A percentile compares a stretch with the other conserved stretches of the same genome.
Evolutionary conservation across 2,797 vertebrate species (phyloP).

Genomic region (Myripristis jacobus): DNA sequence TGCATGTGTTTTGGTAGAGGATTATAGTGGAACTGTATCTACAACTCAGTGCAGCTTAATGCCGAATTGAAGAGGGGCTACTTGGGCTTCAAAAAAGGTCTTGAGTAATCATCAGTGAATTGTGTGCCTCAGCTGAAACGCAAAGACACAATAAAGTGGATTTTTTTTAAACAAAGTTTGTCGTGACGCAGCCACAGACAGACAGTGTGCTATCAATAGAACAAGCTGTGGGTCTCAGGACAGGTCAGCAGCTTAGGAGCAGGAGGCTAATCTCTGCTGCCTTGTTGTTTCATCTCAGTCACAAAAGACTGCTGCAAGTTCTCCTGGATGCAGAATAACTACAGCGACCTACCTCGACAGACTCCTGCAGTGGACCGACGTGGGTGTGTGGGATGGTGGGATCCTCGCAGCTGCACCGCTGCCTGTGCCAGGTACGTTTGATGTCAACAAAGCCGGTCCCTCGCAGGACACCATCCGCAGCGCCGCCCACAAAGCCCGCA

Average conservation of each 20-base stretch:
- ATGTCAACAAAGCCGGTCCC: conserved; percentile 48
- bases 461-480: conserved; percentile 61
- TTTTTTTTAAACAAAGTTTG: too few relatives aligned
- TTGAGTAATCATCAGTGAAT: background rate
- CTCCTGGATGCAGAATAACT: too few relatives aligned
- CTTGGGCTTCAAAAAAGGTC: too few relatives aligned
- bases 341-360: conserved; percentile 52
- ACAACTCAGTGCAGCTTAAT: background rate
- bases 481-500: conserved; percentile 78
- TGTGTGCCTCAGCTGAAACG: background rate
- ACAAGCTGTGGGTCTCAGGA: background rate
- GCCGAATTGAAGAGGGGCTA: background rate
- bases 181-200: background rate
- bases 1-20: too few relatives aligned
- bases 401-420: background rate
- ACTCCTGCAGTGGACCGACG: background rate
- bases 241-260: conserved; percentile 15
- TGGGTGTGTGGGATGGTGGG: background rate
- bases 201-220: conserved; percentile 20
- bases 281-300: background rate
- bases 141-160: background rate
- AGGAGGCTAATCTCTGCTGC: conserved; percentile 17
- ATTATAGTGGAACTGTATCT: too few relatives aligned
- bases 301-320: too few relatives aligned
- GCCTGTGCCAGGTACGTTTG: conserved; percentile 23